phyloP scores from a whole-genome alignment of 1,140 invertebrate species.

The Drosophila azteca region DNA sequence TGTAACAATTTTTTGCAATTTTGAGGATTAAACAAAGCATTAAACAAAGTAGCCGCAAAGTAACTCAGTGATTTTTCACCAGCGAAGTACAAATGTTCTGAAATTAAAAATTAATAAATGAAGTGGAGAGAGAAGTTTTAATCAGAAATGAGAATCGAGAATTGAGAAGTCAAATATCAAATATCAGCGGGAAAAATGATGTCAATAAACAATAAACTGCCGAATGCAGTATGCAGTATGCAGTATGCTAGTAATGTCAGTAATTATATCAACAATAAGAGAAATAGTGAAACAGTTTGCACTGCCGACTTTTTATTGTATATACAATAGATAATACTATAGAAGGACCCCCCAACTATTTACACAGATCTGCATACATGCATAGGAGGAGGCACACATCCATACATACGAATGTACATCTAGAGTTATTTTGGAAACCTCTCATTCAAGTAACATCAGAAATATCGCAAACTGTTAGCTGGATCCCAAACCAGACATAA shows the following conservation, averaged over 20 bases:
- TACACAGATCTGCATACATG: background rate
- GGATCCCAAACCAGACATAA: no score
- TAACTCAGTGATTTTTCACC: constrained; percentile 83
- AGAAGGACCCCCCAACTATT: background rate
- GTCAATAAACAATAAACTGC: background rate
- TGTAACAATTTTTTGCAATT: constrained; percentile 34
- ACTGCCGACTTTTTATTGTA: constrained; percentile 17
- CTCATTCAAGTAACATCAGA: constrained; percentile 5
- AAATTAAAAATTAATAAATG: constrained; percentile 51
- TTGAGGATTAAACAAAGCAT: constrained; percentile 43
- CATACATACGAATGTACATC: no score
- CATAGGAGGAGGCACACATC: background rate
- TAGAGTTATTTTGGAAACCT: background rate
- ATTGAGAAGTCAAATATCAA: constrained; percentile 16
- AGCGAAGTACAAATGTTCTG: constrained; percentile 81
- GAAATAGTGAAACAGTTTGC: constrained; percentile 18
- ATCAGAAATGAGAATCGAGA: background rate
- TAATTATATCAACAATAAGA: constrained; percentile 25
- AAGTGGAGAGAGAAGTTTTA: constrained; percentile 20
- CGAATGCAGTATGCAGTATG: background rate
- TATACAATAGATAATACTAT: constrained; percentile 7
- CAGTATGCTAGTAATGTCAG: constrained; percentile 16
- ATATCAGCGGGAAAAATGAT: constrained; percentile 2
- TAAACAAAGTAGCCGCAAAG: constrained; percentile 66
- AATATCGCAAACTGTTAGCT: constrained; percentile 12